A percentile compares a stretch with the other conserved stretches of the same genome.
phyloP scores from a whole-genome alignment of 2,888 invertebrate species.

The Philereme vetulata region DNA sequence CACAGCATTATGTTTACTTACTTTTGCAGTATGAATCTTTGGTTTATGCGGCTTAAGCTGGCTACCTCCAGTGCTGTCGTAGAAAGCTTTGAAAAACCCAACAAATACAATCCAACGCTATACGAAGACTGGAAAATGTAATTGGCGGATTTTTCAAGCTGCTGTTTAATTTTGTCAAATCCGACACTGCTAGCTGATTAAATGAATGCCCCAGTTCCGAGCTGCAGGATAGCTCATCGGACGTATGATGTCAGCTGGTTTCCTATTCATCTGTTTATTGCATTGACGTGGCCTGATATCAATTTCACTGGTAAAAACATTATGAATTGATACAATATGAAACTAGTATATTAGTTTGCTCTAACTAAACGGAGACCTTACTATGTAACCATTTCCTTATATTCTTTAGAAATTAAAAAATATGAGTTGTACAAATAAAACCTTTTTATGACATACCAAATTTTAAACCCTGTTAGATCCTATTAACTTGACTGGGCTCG shows the following conservation, averaged over 20 bases:
- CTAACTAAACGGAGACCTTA: no score
- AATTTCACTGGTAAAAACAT: slow-evolving; percentile 12
- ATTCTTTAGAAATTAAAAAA: no score
- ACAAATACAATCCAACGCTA: no score
- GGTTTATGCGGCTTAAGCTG: neutral
- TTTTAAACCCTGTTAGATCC: no score
- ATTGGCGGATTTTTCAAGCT: neutral
- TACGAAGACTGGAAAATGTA: no score
- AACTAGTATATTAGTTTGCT: no score
- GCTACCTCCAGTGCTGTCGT: no score
- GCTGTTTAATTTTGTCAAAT: neutral
- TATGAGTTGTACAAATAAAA: no score
- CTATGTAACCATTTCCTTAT: no score
- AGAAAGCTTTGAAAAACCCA: no score
- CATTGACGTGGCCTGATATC: slow-evolving; percentile 14
- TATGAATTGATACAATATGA: neutral
- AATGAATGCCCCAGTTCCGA: slow-evolving; percentile 43
- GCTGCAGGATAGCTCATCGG: slow-evolving; percentile 39
- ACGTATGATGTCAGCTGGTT: slow-evolving; percentile 45
- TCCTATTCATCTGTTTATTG: slow-evolving; percentile 40
- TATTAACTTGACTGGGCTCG: no score
- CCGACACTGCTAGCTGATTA: slow-evolving; percentile 40
- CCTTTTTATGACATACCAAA: no score
- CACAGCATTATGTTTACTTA: slow-evolving; percentile 1
- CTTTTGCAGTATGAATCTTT: neutral